Conservation (phyloP, 2,113 vertebrate genomes). For the Arvicanthis niloticus region DNA sequence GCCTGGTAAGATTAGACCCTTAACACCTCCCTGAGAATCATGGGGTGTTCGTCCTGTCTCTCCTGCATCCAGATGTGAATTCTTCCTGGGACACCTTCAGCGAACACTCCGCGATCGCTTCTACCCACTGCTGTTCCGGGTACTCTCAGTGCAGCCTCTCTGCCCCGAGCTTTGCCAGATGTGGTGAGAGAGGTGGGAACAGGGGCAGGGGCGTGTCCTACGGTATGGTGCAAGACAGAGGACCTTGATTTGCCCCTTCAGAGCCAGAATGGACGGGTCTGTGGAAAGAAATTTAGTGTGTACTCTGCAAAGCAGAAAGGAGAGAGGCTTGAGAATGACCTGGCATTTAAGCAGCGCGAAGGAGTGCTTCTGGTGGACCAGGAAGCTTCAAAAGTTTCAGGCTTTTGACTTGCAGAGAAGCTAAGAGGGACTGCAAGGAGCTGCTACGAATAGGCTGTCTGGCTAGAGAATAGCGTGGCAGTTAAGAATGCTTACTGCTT, state of each 20-base stretch:
- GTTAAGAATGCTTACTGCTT: background rate
- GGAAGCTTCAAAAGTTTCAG: background rate
- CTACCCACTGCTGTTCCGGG: conserved; percentile 81
- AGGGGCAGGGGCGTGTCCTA: background rate
- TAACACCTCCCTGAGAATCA: background rate
- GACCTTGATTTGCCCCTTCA: background rate
- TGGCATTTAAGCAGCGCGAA: background rate
- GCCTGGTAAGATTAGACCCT: background rate
- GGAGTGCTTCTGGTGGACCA: background rate
- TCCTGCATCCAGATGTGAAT: conserved; percentile 76
- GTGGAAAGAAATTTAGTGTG: background rate
- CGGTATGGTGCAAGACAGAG: rapidly evolving
- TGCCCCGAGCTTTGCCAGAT: conserved; percentile 91
- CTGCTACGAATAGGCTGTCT: background rate
- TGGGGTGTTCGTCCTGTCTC: background rate
- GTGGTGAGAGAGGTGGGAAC: conserved; percentile 85
- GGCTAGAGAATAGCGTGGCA: background rate
- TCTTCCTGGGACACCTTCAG: conserved; percentile 84
- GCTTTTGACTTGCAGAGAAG: background rate
- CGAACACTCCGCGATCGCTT: conserved; percentile 89
- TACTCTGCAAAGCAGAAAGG: background rate
- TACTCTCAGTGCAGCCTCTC: conserved; percentile 84
- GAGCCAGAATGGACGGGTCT: background rate
- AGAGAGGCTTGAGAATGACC: rapidly evolving
- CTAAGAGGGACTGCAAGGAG: background rate